Evolutionary conservation across 2,888 invertebrate genomes (phyloP), one percentile per base, ranked within the genome.

Genomic region (Agrochola macilenta): DNA sequence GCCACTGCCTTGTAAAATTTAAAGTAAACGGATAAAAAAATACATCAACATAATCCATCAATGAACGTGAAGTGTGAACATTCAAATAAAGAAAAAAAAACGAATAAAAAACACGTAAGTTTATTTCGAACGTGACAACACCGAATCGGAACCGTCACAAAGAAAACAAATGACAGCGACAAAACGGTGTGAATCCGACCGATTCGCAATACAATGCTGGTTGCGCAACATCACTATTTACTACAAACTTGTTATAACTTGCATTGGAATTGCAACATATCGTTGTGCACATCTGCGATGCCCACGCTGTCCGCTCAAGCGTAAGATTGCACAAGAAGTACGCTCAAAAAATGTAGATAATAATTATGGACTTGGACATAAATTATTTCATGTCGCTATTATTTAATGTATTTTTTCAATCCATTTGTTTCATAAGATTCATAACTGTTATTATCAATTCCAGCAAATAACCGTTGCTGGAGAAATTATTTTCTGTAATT

Each of bases 191-290:
- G 82, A 88, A 86, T 88, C 84, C 74, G 68, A 76, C 65, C 73
- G 79, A 81, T 88, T 88, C 74, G 85, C 83, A 86, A 87, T 89
- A 90, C 89, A 92, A 90, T 88, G 89, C 83, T 49, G 65, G 86
- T 91, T 92, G 79, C 86, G 83, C 79, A 91, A 92, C 77, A 60
- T 57, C 66, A 71, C 81, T 89, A 88, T 89, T 89, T 89, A 88
- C 85, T 78, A 87, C 86, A 85, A 72, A 81, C 83, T 88, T 87
- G 87, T 88, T 89, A 89, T 89, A 86, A 86, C 85, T 86, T 84
- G 89, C 88, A 91, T 83, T 91, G 90, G 86, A 85, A 86, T 92
- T 92, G 89, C 92, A 89, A 91, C 89, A 91, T 82, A 81, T 80
- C 72, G 83, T 82, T 82, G 87, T 87, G 88, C 87, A 88, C 90